Evolutionary conservation across 1,140 invertebrate genomes (phyloP), one percentile per base, ranked within the genome.

Genomic region (Hycleus phaleratus): DNA sequence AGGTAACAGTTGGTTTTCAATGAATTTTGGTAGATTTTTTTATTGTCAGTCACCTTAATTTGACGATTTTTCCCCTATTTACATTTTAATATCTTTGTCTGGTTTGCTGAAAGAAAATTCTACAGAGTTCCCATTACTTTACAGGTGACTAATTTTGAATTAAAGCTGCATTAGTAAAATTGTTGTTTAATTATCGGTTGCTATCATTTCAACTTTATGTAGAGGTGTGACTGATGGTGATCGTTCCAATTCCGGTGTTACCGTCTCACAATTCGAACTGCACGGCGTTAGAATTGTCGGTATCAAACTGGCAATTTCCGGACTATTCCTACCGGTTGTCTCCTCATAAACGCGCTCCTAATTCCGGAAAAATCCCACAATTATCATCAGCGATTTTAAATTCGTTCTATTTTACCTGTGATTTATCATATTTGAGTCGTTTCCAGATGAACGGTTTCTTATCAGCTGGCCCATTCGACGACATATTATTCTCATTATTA

Each of bases 391-490:
- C 6, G 10, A 39, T 39, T 39, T 39, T 39, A 39, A 39, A 7
- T 39, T 39, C 6, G 18, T 39, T 39, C 2, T 7, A 39, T 26
- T 72, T 71, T 76, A 84, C 83, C 77, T 84, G 82, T 12, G 81
- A 79, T 70, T 84, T 85, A 66, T 86, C 83, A 70, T 85, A 87
- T 68, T 84, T 85, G 26, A 87, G 79, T 57, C 83, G 76, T 67
- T 83, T 83, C 84, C 85, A 87, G 32, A 84, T 79, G 57, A 81
- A 84, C 6, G 81, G 78, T 57, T 81, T 83, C 54, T 82, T 82
- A 53, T 85, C 83, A 61, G 72, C 67, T 3, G 68, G 69, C 52
- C 66, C 59, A 68, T 25, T 74, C 64, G 12, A 63, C 69, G 32
- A 18, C 18, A 18, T 18, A 18, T 18, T 66, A 64, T 38, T 51